Conservation (phyloP, 2,113 vertebrate genomes). For the Blennius ocellaris region DNA sequence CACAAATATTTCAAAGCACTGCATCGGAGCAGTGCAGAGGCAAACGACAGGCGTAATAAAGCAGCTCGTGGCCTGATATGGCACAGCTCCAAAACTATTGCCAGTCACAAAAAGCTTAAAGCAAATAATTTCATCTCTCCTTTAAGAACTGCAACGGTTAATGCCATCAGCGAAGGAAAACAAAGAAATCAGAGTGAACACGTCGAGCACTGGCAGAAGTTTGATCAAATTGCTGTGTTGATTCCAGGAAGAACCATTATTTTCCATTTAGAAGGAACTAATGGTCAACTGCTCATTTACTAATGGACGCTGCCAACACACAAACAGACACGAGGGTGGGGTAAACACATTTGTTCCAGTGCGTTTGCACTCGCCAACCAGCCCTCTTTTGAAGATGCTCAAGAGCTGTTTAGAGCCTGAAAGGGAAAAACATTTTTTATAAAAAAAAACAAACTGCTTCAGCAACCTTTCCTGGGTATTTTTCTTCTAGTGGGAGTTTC, state of each 20-base stretch:
- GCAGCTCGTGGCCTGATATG: background rate
- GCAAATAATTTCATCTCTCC: conserved; percentile 2
- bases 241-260: conserved; percentile 52
- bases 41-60: background rate
- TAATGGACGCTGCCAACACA: conserved; percentile 50
- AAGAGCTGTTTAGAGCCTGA: background rate
- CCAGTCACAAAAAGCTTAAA: conserved; percentile 2
- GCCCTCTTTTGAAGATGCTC: conserved; percentile 10
- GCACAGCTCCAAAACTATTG: background rate
- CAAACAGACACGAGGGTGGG: conserved; percentile 14
- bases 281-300: conserved; percentile 46
- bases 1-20: conserved; percentile 23
- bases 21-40: conserved; percentile 16
- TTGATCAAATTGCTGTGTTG: conserved; percentile 27
- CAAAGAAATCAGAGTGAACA: conserved; percentile 1
- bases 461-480: background rate
- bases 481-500: background rate
- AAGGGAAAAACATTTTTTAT: too few species aligned
- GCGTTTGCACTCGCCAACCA: conserved; percentile 10
- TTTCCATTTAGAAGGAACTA: conserved; percentile 55
- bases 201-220: background rate
- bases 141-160: conserved; percentile 4
- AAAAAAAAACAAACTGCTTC: too few species aligned
- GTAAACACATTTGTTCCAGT: conserved; percentile 19
- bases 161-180: background rate